Base-by-base conservation (phyloP, 2,797 vertebrate species). In the Novumbra hubbsi region DNA sequence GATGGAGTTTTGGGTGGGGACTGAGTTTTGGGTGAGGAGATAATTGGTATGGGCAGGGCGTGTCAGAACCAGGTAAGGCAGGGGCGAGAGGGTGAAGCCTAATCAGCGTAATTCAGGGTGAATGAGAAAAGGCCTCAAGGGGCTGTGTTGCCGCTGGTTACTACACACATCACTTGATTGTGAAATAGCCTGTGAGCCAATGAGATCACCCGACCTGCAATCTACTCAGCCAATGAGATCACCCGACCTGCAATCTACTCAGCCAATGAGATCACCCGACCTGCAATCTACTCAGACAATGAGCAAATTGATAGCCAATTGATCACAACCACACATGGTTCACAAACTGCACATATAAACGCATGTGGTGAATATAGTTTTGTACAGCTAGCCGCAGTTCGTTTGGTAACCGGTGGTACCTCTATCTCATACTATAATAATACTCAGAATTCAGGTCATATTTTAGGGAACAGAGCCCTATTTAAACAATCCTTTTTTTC, bases 111-210 rank as follows among this genome's bases (percentile, higher is more conserved):
- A 1, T 55, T 78, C 66, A 34, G 72, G 65, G n/a, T 38, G 34
- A 5, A 38, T 38, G 4, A 38, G 34, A 38, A 38, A 38, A 38
- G 78, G 76, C 77, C 77, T 68, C 71, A 85, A 87, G 81, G 57
- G 76, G 71, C 49, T 72, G 55, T 65, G 77, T 74, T 65, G 15
- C 69, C 73, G 72, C 49, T 1, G 52, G 52, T 55, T 55, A 55
- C 65, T 76, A 17, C 32, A 11, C 45, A 52, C 16, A 74, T 15
- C 48, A 21, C 3, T 21, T 75, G 30, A 69, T 45, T 34, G 2
- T 38, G 14, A 52, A 17, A 67, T 52, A 70, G 67, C 60, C 11
- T 2, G 48, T 52, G 67, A 77, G 74, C 55, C 68, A 73, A 70
- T n/a, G 77, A 76, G 57, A 32, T 19, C 66, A n/a, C 38, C 70